Conservation (phyloP, 2,888 invertebrate species). For the Limulus polyphemus region DNA sequence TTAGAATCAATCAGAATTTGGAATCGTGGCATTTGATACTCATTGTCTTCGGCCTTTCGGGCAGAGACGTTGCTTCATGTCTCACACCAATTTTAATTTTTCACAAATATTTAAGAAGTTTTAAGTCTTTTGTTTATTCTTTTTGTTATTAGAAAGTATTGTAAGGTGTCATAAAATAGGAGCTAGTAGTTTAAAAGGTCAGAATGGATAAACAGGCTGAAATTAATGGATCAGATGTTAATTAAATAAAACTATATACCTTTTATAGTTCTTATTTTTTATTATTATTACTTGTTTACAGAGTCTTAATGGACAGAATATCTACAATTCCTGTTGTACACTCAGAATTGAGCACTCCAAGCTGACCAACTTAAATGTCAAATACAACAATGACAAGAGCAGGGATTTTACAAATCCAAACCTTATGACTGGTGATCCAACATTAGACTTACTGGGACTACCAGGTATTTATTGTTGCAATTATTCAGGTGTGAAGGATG, state of each 20-base stretch:
- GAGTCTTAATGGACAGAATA: slow-evolving; percentile 95
- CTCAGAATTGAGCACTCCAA: slow-evolving; percentile 98
- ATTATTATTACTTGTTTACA: slow-evolving; percentile 39
- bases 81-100: slow-evolving; percentile 3
- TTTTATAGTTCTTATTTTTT: too few relatives aligned
- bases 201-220: too few relatives aligned
- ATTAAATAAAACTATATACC: too few relatives aligned
- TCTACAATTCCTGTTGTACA: slow-evolving; percentile 99
- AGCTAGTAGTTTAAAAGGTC: too few relatives aligned
- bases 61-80: not conserved
- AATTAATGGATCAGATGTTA: too few relatives aligned
- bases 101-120: not conserved
- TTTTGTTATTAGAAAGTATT: too few relatives aligned
- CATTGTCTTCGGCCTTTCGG: too few relatives aligned
- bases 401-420: slow-evolving; percentile 98
- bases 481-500: too few relatives aligned
- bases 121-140: too few relatives aligned
- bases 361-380: slow-evolving; percentile 92
- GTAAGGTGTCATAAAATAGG: too few relatives aligned
- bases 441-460: slow-evolving; percentile 20
- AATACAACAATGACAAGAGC: slow-evolving; percentile 99
- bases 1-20: too few relatives aligned
- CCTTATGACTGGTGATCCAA: slow-evolving; percentile 78
- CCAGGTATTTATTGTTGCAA: slow-evolving; percentile 10
- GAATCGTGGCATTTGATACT: too few relatives aligned